Percentiles rank a stretch among this genome's conserved stretches.
Conservation (phyloP, 2,797 vertebrate species). For the Sternotherus odoratus region DNA sequence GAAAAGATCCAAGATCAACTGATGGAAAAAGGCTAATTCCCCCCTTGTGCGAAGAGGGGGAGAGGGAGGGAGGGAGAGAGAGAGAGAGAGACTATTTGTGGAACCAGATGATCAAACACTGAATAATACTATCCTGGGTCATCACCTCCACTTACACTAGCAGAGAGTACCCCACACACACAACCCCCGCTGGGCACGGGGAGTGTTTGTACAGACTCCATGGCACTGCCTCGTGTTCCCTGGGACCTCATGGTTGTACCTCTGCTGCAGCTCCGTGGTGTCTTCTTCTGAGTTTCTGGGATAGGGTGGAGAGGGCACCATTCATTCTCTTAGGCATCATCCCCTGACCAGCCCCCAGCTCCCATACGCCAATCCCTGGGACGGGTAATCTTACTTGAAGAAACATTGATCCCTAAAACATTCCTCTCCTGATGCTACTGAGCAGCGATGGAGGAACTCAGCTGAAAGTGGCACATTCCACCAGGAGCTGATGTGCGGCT, state of each 20-base stretch:
- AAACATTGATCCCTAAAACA: background rate
- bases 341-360: background rate
- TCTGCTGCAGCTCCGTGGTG: background rate
- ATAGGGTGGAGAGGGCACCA: background rate
- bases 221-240: accelerated
- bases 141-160: background rate
- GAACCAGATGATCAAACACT: conserved; percentile 32
- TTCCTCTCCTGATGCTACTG: background rate
- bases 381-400: background rate
- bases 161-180: background rate
- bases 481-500: background rate
- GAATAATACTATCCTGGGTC: background rate
- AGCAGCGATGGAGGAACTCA: background rate
- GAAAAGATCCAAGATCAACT: conserved; percentile 64
- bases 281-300: background rate
- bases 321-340: background rate
- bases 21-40: conserved; percentile 46
- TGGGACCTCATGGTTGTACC: background rate
- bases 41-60: background rate
- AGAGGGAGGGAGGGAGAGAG: background rate
- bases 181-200: accelerated
- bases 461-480: background rate
- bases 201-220: background rate
- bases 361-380: background rate
- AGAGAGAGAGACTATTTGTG: conserved; percentile 43